Percentiles rank a stretch among this genome's conserved stretches.
Conservation (phyloP, 2,888 invertebrate species). For the Patella pellucida region DNA sequence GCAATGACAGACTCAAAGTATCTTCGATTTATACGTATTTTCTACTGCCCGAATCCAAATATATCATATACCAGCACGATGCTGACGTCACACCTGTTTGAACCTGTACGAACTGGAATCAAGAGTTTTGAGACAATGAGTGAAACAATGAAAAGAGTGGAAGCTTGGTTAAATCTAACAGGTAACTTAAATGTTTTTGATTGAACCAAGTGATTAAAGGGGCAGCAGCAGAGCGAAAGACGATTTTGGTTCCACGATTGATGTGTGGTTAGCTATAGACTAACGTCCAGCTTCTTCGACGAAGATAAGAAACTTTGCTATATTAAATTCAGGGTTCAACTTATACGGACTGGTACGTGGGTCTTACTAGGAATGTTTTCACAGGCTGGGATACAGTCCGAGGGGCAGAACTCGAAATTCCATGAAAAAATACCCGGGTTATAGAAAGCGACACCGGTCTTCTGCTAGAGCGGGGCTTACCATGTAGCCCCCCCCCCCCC, state of each 20-base stretch:
- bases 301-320: no score
- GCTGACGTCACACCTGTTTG: conserved; percentile 40
- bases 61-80: conserved; percentile 19
- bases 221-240: neutral
- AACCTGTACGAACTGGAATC: conserved; percentile 38
- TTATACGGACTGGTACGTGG: no score
- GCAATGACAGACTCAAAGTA: conserved; percentile 10
- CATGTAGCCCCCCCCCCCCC: no score
- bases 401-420: no score
- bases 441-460: no score
- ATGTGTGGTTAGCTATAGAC: conserved; percentile 20
- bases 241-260: conserved; percentile 18
- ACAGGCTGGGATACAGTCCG: no score
- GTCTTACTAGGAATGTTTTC: no score
- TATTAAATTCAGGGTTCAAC: neutral
- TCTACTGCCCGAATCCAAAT: conserved; percentile 21
- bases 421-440: no score
- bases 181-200: conserved; percentile 29
- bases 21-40: conserved; percentile 27
- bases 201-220: conserved; percentile 8
- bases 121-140: conserved; percentile 45
- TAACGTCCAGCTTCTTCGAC: conserved; percentile 11
- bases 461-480: no score
- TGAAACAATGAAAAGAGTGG: conserved; percentile 49
- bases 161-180: conserved; percentile 46